These are phyloP conservation scores for Drosophila koepferae DNA, from an alignment of 2,888 invertebrate genomes.

Conservation along the genomic window DNA sequence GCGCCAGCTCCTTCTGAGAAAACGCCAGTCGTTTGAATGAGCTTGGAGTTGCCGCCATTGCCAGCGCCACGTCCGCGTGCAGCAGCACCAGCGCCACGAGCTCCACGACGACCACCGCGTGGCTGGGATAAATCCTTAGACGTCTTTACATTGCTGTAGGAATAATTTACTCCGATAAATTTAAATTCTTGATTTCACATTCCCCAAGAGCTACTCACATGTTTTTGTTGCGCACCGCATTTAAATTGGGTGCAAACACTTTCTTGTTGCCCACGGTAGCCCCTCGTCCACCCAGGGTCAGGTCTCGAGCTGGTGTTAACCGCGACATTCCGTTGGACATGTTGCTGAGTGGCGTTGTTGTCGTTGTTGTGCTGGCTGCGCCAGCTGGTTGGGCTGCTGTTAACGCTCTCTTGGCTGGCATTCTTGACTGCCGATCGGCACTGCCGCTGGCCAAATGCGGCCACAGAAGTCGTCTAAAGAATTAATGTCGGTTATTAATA, in stretches of 20 bases:
- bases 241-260: constrained; percentile 88
- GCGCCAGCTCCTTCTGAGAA: constrained; percentile 85
- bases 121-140: constrained; percentile 82
- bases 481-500: constrained; percentile 7
- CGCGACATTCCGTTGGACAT: constrained; percentile 61
- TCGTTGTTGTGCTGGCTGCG: constrained; percentile 28
- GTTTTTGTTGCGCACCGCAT: constrained; percentile 88
- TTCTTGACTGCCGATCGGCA: constrained; percentile 26
- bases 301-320: constrained; percentile 86
- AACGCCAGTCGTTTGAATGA: constrained; percentile 84
- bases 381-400: constrained; percentile 36
- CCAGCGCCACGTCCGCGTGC: constrained; percentile 69
- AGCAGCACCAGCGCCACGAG: constrained; percentile 58
- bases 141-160: constrained; percentile 83
- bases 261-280: constrained; percentile 85
- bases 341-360: constrained; percentile 32
- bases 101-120: constrained; percentile 4
- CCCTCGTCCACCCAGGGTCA: constrained; percentile 86
- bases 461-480: constrained; percentile 11
- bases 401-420: constrained; percentile 64
- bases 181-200: accelerated
- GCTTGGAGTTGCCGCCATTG: constrained; percentile 72
- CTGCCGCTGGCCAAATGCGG: constrained; percentile 39
- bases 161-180: constrained; percentile 3
- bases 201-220: constrained; percentile 72